Evolutionary conservation across 2,113 vertebrate species (phyloP), one percentile per base, ranked within the genome.

Genomic region (Cottus gobio): DNA sequence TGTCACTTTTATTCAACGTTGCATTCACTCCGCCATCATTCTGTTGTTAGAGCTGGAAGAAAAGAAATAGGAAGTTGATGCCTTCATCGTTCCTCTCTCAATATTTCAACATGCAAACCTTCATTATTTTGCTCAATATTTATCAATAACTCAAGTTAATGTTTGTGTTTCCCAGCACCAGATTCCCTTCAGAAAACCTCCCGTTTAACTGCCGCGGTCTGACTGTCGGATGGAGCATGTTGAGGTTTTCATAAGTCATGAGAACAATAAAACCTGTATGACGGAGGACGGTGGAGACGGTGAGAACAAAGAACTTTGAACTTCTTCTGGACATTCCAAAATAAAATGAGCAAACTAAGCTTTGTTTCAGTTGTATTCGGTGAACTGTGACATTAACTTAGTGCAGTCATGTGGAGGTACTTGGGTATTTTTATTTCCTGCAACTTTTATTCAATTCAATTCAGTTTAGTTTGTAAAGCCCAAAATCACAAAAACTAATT

Each of bases 1-100:
- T 88, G 80, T 87, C 89, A 84, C 71, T 61, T 77, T 46, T 65
- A 82, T 74, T 72, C 58, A 82, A 18, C 15, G 37, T 80, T 37
- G 60, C 60, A 37, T 31, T 69, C 60, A 24, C 36, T 75, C 63
- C 18, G 8, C 42, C 71, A 62, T 30, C 64, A 37, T 26, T 65
- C 63, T 75, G 72, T 48, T 57, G 48, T 9, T 65, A 75, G 28
- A 2, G 44, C 73, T 4, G 15, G 46, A 22, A 77, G 52, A 56
- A 62, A 0, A 65, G 50, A 44, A 56, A 67, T 48, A 37, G 36
- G 28, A 67, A 71, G 66, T 79, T 11, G 30, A 73, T 58, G 36
- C 60, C 12, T 64, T 67, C 39, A 70, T 64, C 42, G 26, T 15
- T 68, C 44, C 3, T 42, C 52, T 24, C 39, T 36, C 22, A 24